Base-by-base conservation (phyloP, 2,113 vertebrate genomes). In the Hippocampus mohnikei region DNA sequence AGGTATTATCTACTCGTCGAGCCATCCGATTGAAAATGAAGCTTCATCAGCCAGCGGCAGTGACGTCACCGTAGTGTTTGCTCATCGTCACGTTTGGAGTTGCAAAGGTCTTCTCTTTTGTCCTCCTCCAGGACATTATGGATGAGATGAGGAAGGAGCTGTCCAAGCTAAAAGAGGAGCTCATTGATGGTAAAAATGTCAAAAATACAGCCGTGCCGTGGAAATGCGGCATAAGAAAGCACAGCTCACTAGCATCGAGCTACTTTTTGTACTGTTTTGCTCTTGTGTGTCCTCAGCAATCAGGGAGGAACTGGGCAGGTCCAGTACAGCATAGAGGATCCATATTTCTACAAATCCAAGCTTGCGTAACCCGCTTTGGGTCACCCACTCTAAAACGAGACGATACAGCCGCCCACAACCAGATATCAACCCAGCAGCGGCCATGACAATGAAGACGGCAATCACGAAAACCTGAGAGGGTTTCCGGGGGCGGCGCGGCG, bases 141-240 rank as follows among this genome's bases (percentile, higher is more conserved):
- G 96, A 99, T 74, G 97, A 98, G 92, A 99, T 99, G 97, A 96
- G 96, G 74, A 99, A 98, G 92, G 97, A 99, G 89, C 87, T 99
- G 89, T 93, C 94, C 0, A 99, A 98, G 89, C 94, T 99, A 91
- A 99, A 99, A 93, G 96, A 98, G 84, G 97, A 99, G 84, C 95
- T 99, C 81, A 97, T 99, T 81, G 96, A 99, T 90, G 97, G 97
- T 98, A 90, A 92, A 88, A 90, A 12, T 33, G 4, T 33, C 29
- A 33, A 33, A 33, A 33, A 33, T 4, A 5, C 29, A 33, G 29
- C 29, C 3, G 29, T 5, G 29, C 3, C 3, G 29, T 5, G 29
- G 29, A 33, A 33, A 33, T 33, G 29, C 29, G 29, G 29, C 29
- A 5, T 37, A 61, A 16, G 2, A 5, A 60, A 27, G 16, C 12